Conservation (phyloP, 2,797 vertebrate genomes). For the Catharus ustulatus region DNA sequence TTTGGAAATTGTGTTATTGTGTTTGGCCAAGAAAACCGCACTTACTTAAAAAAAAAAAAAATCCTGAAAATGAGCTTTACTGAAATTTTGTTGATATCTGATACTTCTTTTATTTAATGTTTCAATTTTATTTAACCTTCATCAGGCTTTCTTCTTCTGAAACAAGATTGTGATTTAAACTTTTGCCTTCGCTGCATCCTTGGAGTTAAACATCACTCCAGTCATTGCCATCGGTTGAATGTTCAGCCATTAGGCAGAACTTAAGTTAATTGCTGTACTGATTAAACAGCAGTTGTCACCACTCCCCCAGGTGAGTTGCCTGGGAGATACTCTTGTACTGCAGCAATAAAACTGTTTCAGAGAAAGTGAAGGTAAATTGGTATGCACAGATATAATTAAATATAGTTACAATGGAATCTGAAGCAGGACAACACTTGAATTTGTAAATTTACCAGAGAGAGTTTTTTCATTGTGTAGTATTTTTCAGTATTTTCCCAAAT, state of each 20-base stretch:
- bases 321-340: neutral
- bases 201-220: neutral
- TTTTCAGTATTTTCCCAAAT: neutral
- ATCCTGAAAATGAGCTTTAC: neutral
- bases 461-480: neutral
- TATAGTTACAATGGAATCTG: neutral
- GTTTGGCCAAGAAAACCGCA: neutral
- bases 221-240: neutral
- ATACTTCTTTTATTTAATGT: neutral
- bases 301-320: conserved; percentile 6
- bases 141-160: neutral
- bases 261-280: neutral
- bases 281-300: conserved; percentile 8
- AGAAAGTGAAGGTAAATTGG: neutral
- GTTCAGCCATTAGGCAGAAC: neutral
- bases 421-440: neutral
- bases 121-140: neutral
- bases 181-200: neutral
- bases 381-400: neutral
- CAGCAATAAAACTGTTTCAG: neutral
- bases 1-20: neutral
- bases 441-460: neutral
- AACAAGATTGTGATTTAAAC: neutral
- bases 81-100: neutral
- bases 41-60: neutral